A percentile compares a stretch with the other conserved stretches of the same genome.
Conservation (phyloP, 2,113 vertebrate genomes). For the Anarrhichthys ocellatus region DNA sequence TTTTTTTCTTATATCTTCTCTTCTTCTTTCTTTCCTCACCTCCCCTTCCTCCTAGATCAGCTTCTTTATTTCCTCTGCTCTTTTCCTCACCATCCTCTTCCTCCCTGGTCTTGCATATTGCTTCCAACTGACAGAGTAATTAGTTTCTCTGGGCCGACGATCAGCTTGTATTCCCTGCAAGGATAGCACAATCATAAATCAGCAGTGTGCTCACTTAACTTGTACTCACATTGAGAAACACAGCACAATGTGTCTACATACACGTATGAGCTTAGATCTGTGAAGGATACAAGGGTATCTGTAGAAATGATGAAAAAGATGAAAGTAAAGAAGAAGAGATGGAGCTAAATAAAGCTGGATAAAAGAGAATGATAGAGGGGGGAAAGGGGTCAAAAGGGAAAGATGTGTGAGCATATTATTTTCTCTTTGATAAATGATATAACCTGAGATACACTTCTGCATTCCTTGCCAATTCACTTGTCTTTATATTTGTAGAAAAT, state of each 20-base stretch:
- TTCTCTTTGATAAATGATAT: background rate
- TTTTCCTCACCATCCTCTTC: background rate
- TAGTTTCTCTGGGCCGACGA: constrained; percentile 46
- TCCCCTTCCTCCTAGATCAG: constrained; percentile 2
- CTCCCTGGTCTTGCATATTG: constrained; percentile 19
- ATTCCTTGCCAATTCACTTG: background rate
- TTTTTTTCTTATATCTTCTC: constrained; percentile 5
- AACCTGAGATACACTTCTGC: background rate
- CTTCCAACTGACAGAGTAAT: constrained; percentile 54
- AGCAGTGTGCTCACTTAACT: constrained; percentile 8
- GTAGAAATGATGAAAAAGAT: constrained; percentile 5
- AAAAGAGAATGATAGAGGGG: background rate
- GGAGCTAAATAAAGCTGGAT: background rate
- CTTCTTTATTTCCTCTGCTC: constrained; percentile 6
- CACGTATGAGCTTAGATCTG: background rate
- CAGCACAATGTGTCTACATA: background rate
- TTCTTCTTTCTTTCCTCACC: background rate
- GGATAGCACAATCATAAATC: constrained; percentile 45
- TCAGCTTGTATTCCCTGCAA: constrained; percentile 29
- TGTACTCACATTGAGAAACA: background rate
- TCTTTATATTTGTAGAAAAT: background rate
- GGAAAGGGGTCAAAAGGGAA: background rate
- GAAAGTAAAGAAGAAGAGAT: background rate
- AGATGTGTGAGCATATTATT: background rate
- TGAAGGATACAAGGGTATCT: background rate